Base-by-base conservation (phyloP, 2,888 invertebrate species). In the Tribolium freemani region DNA sequence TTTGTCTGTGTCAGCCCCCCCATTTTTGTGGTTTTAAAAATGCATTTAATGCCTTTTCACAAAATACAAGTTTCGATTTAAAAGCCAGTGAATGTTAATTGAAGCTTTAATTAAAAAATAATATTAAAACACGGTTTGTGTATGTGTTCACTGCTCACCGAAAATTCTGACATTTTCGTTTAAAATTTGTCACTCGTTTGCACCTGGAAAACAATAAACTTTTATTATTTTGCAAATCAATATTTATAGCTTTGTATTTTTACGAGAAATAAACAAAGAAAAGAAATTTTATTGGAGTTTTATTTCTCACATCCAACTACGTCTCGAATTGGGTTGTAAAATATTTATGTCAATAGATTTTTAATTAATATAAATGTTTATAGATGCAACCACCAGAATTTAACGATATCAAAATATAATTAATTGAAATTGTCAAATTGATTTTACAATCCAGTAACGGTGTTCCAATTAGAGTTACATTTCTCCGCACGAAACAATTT, bases 191-290 rank as follows among this genome's bases (percentile, higher is more conserved):
- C 60, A 60, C 45, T 20, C 45, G 58, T 58, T 58, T 58, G 20
- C 44, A 58, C 20, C 58, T 58, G 26, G 9, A 38, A 60, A 26
- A 48, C 54, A 44, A 56, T 46, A 66, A 45, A 66, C 31, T 54
- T 66, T 66, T 66, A 66, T 66, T 44, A 56, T 66, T 64, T 31
- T 51, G 63, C 63, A 63, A 63, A 63, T 50, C 63, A 63, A 63
- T 63, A 50, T 63, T 66, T 66, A 66, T 54, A 26, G 66, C 54
- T 46, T 56, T 16, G 31, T 48, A 46, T 68, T 66, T 58, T 58
- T 68, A 68, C 48, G 48, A 31, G 46, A 58, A 31, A 57, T 68
- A 68, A 68, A 68, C 50, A 68, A 68, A 68, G 38, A 13, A 30
- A 68, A 68, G 46, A 57, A 56, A 53, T 44, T 68, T 57, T 68